Conservation (phyloP, 2,113 vertebrate genomes). For the Erinaceus europaeus region DNA sequence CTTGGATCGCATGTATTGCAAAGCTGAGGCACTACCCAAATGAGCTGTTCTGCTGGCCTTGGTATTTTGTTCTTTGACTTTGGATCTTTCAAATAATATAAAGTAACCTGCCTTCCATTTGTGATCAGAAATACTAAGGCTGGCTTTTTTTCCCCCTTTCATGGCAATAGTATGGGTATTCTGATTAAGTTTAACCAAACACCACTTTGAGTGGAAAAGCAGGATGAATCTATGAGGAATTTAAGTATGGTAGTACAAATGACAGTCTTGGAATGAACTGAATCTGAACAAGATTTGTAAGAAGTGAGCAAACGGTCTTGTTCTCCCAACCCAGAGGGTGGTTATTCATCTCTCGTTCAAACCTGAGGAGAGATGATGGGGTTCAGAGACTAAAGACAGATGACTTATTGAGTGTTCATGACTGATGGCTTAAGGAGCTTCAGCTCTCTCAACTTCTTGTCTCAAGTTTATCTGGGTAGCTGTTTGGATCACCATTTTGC, state of each 20-base stretch:
- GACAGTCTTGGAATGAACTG: background rate
- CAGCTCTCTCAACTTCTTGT: background rate
- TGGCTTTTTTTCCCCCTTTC: background rate
- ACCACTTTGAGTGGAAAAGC: background rate
- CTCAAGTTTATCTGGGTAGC: background rate
- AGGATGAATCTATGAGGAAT: background rate
- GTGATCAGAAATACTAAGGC: background rate
- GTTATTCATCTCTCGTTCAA: background rate
- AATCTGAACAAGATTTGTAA: background rate
- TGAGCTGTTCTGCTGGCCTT: too few relatives aligned
- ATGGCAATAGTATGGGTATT: background rate
- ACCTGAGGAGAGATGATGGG: background rate
- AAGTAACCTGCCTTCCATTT: background rate
- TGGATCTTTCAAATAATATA: background rate
- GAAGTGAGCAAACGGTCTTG: background rate
- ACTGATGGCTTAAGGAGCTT: background rate
- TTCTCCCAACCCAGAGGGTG: background rate
- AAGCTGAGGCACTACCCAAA: too few relatives aligned
- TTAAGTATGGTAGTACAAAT: background rate
- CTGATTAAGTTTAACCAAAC: too few relatives aligned
- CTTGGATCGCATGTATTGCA: too few relatives aligned
- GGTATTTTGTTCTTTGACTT: background rate
- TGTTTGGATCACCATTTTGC: background rate
- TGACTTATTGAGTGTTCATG: background rate
- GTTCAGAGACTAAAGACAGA: background rate